phyloP scores from a whole-genome alignment of 2,888 invertebrate species.

The Ellobium chinense region DNA sequence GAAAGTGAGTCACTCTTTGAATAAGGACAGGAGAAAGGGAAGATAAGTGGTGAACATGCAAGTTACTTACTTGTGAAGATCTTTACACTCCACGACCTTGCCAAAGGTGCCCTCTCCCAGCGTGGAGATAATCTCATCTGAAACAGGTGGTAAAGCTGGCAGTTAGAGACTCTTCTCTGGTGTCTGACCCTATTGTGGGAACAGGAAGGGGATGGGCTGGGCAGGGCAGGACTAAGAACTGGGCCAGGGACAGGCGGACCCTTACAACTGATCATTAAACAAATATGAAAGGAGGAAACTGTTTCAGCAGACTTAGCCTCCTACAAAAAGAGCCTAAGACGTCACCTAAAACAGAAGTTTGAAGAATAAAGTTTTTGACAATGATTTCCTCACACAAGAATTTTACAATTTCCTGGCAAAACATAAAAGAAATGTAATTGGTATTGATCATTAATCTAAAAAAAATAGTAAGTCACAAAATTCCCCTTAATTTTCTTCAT shows the following conservation, averaged over 20 bases:
- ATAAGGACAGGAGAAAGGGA: too few species aligned
- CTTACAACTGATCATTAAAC: neutral
- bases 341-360: too few species aligned
- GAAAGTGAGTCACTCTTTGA: too few species aligned
- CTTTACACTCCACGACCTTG: conserved; percentile 99
- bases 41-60: too few species aligned
- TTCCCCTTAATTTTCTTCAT: too few species aligned
- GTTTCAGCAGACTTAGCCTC: neutral
- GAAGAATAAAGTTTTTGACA: too few species aligned
- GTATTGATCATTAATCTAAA: too few species aligned
- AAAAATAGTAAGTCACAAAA: too few species aligned
- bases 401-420: neutral
- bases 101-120: conserved; percentile 99
- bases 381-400: neutral
- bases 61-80: conserved; percentile 93
- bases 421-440: too few species aligned
- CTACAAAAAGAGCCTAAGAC: too few species aligned
- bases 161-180: neutral
- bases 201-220: neutral
- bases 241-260: neutral
- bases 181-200: neutral
- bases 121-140: conserved; percentile 99
- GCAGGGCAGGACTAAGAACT: neutral
- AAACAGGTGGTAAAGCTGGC: conserved; percentile 49
- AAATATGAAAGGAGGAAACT: neutral